Percentiles rank a stretch among this genome's conserved stretches.
These are phyloP conservation scores for Steinernema khuongi DNA, from an alignment of 1,140 invertebrate species.

Conservation along the genomic window DNA sequence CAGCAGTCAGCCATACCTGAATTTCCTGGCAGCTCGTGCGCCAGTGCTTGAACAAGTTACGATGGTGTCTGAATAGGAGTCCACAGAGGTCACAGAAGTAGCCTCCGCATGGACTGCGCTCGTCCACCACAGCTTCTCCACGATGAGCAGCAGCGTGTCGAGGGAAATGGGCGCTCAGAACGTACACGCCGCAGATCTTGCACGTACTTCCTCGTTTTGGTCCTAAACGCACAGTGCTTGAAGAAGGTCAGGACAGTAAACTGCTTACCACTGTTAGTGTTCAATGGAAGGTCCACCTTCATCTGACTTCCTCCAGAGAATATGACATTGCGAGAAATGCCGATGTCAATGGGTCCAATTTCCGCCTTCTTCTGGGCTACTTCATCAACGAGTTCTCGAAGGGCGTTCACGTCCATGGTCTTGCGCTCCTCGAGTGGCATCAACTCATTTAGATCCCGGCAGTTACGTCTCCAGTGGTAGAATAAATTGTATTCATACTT, in stretches of 20 bases:
- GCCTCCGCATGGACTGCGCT: conserved; percentile 27
- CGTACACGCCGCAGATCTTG: conserved; percentile 38
- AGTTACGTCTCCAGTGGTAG: conserved; percentile 56
- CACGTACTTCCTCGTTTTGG: conserved; percentile 28
- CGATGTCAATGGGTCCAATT: conserved; percentile 43
- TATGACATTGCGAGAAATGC: conserved; percentile 23
- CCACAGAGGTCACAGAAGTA: conserved; percentile 53
- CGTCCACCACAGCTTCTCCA: conserved; percentile 36
- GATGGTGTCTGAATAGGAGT: conserved; percentile 45
- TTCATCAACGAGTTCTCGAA: conserved; percentile 52
- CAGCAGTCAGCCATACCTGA: conserved; percentile 32
- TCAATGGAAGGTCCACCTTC: conserved; percentile 2
- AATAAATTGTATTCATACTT: conserved; percentile 56
- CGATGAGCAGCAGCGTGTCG: conserved; percentile 41
- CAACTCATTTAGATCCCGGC: conserved; percentile 49
- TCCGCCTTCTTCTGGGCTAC: conserved; percentile 47
- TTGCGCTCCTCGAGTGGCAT: conserved; percentile 38
- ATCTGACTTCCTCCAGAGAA: conserved; percentile 10
- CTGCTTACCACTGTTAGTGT: background rate
- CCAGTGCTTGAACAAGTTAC: conserved; percentile 53
- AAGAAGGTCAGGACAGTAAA: background rate
- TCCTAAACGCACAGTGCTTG: conserved; percentile 22
- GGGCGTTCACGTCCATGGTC: conserved; percentile 47
- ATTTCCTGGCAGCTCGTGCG: conserved; percentile 47
- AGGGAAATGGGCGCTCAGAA: conserved; percentile 37